Conservation (phyloP, 1,140 invertebrate species). For the Calephelis virginiensis region DNA sequence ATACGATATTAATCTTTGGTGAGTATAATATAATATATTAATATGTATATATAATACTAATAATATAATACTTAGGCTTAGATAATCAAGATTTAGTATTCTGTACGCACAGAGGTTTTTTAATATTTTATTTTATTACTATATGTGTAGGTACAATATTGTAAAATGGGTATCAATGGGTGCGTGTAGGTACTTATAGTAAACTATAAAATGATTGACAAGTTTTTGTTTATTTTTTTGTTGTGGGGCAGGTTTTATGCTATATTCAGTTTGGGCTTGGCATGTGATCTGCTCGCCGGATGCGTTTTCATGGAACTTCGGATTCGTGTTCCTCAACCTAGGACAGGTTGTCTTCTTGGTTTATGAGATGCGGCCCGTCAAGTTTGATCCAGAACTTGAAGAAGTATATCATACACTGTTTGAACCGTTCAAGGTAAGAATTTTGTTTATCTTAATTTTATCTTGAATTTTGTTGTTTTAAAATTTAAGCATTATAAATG, state of each 20-base stretch:
- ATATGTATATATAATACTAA: too few species aligned
- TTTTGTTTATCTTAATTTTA: not conserved
- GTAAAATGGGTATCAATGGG: too few species aligned
- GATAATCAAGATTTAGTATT: too few species aligned
- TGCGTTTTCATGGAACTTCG: constrained; percentile 93
- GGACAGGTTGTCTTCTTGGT: constrained; percentile 89
- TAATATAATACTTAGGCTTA: too few species aligned
- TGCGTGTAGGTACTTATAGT: too few species aligned
- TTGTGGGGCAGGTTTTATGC: constrained; percentile 83
- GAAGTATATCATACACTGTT: constrained; percentile 91
- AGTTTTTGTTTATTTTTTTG: not conserved
- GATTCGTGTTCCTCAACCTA: constrained; percentile 90
- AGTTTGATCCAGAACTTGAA: constrained; percentile 91
- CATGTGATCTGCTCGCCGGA: constrained; percentile 93
- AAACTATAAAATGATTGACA: too few species aligned
- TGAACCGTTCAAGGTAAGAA: constrained; percentile 88
- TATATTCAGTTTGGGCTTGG: constrained; percentile 93
- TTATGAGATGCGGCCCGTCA: constrained; percentile 91
- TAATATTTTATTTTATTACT: too few species aligned
- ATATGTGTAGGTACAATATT: too few species aligned
- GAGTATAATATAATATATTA: too few species aligned
- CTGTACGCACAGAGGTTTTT: too few species aligned
- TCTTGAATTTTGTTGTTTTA: too few species aligned
- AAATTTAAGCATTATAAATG: too few species aligned
- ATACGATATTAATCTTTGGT: constrained; percentile 83